Percentiles rank a stretch among this genome's conserved stretches.
Conservation (phyloP, 2,888 invertebrate species). For the Morpho helenor region DNA sequence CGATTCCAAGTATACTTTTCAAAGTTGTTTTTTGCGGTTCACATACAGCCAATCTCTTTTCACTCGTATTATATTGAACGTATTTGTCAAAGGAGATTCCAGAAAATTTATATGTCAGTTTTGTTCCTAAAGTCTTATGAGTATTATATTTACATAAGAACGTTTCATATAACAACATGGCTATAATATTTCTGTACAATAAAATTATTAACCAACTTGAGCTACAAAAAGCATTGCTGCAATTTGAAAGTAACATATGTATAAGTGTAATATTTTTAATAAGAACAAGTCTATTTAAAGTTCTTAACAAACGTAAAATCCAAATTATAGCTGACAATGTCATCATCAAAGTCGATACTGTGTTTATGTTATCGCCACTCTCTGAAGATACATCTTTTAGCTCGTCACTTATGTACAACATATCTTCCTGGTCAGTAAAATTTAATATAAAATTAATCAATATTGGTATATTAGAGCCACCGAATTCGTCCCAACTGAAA, state of each 20-base stretch:
- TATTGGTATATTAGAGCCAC: conserved; percentile 35
- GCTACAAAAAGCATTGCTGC: neutral
- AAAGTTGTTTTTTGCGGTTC: neutral
- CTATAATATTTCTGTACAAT: neutral
- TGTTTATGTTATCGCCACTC: neutral
- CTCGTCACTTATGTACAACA: neutral
- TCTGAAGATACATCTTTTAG: neutral
- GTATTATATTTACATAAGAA: no score
- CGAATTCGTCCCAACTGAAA: conserved; percentile 39
- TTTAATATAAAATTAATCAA: conserved; percentile 43
- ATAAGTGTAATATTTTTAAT: conserved; percentile 1
- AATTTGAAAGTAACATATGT: conserved; percentile 1
- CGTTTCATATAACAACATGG: no score
- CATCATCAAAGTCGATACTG: conserved; percentile 2
- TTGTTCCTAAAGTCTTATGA: no score
- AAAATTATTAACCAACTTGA: neutral
- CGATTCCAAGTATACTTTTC: neutral
- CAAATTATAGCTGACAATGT: conserved; percentile 9
- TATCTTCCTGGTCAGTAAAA: conserved; percentile 21
- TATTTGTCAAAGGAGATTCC: neutral
- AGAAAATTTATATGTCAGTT: no score
- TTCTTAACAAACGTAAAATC: conserved; percentile 5
- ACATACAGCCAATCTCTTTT: conserved; percentile 6
- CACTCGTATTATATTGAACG: neutral
- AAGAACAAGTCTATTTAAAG: conserved; percentile 4